Conservation (phyloP, 1,140 invertebrate species). For the Drosophila sp. region DNA sequence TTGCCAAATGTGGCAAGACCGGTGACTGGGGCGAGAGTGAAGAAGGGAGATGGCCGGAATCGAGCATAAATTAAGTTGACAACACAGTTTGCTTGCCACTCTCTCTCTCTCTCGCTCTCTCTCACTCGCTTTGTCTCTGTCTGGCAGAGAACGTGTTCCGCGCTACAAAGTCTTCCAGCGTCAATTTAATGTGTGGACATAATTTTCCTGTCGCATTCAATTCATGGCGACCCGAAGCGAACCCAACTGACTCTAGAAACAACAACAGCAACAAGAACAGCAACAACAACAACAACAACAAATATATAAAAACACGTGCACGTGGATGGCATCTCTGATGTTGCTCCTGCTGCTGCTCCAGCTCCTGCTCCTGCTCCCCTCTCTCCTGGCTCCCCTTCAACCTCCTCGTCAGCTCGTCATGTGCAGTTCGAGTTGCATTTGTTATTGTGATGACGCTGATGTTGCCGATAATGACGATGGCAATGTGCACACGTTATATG, state of each 20-base stretch:
- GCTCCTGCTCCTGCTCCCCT: constrained; percentile 10
- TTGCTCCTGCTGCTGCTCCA: neutral
- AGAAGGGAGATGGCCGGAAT: constrained; percentile 49
- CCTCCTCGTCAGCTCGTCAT: constrained; percentile 2
- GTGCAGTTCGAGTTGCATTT: constrained; percentile 44
- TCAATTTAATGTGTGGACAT: constrained; percentile 81
- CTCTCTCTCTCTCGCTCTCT: constrained; percentile 3
- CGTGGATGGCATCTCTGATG: constrained; percentile 78
- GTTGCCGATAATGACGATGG: constrained; percentile 78
- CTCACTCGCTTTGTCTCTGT: constrained; percentile 25
- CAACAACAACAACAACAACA: no score
- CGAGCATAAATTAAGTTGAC: constrained; percentile 81
- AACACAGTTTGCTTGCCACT: constrained; percentile 42
- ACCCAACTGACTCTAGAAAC: constrained; percentile 49
- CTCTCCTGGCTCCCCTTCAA: neutral
- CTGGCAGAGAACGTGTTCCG: neutral
- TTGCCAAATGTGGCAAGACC: constrained; percentile 67
- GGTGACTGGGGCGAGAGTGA: neutral
- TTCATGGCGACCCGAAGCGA: constrained; percentile 50
- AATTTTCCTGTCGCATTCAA: constrained; percentile 82
- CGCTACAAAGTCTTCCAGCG: constrained; percentile 38
- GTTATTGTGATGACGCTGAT: constrained; percentile 55
- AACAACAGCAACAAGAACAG: no score
- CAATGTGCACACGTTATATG: constrained; percentile 77
- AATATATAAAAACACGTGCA: constrained; percentile 73